Evolutionary conservation across 2,888 invertebrate species (phyloP), one percentile per base, ranked within the genome.

Genomic region (Heliothis peltigera): DNA sequence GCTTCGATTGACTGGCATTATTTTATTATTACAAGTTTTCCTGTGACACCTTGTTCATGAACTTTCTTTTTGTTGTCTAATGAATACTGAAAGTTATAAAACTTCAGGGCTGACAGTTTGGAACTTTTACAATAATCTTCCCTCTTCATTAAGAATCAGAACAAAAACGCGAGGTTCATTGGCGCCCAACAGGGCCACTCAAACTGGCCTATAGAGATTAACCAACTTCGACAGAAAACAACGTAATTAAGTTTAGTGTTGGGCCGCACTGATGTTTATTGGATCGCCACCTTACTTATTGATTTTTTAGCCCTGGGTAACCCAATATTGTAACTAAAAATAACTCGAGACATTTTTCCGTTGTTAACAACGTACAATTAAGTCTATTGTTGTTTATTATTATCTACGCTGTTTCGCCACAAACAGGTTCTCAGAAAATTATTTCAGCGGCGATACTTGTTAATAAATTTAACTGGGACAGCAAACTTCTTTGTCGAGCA

Each of bases 161-260:
- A 84, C 81, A 82, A 86, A 88, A 87, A 84, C 86, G 80, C 52
- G 70, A 75, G 64, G 73, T 79, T 83, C 77, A 82, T 80, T 82
- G 81, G 80, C 80, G 81, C 76, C 81, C 78, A 67, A 54, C 80
- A 65, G 49, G 61, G 44, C 64, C 21, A 46, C 82, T 82, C 78
- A 78, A 84, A 80, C 85, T 78, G 81, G 81, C 81, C 87, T 76
- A 85, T 89, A 85, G 88, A 89, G 89, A 89, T 89, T 89, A 89
- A 83, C 83, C 77, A 87, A 89, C 80, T 88, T 84, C 60, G 76
- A 78, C 79, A 83, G 85, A 85, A 87, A 89, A 90, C 90, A 89
- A 83, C 77, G 82, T 89, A 87, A 89, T 89, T 87, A 86, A 89
- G 87, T 89, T 87, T 83, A 77, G 80, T 81, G 81, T 83, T 84